Evolutionary conservation across 2,888 invertebrate genomes (phyloP).

Genomic region (Sycophila texana): DNA sequence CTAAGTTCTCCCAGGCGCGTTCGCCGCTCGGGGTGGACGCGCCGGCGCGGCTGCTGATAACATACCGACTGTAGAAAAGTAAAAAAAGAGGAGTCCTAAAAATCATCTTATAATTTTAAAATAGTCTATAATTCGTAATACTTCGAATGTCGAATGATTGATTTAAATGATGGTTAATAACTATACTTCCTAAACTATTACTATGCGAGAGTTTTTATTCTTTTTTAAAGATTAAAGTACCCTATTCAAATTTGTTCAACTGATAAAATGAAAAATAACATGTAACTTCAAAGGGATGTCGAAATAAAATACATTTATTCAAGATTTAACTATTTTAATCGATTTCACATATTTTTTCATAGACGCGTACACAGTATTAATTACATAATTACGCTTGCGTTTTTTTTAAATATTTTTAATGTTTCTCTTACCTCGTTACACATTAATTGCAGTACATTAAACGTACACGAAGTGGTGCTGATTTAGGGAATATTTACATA

Average conservation of each 20-base stretch:
- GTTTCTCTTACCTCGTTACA: constrained; percentile 51
- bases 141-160: too few relatives aligned
- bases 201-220: not conserved
- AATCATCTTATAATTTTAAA: too few relatives aligned
- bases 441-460: constrained; percentile 68
- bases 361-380: constrained; percentile 49
- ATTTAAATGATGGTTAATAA: too few relatives aligned
- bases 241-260: too few relatives aligned
- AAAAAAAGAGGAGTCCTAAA: too few relatives aligned
- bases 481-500: constrained; percentile 61
- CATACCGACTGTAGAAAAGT: constrained; percentile 40
- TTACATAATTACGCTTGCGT: constrained; percentile 49
- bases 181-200: too few relatives aligned
- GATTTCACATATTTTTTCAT: constrained; percentile 49
- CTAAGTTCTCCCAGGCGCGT: not conserved
- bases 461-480: constrained; percentile 65
- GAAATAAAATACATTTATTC: constrained; percentile 9
- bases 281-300: not conserved
- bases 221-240: too few relatives aligned
- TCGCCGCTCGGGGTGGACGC: not conserved
- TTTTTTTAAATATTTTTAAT: constrained; percentile 39
- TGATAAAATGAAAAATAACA: too few relatives aligned
- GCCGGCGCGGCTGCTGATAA: constrained; percentile 20
- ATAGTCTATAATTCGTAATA: too few relatives aligned
- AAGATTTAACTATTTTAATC: constrained; percentile 54